Evolutionary conservation across 2,797 vertebrate species (phyloP).

Genomic region (Catharus ustulatus): DNA sequence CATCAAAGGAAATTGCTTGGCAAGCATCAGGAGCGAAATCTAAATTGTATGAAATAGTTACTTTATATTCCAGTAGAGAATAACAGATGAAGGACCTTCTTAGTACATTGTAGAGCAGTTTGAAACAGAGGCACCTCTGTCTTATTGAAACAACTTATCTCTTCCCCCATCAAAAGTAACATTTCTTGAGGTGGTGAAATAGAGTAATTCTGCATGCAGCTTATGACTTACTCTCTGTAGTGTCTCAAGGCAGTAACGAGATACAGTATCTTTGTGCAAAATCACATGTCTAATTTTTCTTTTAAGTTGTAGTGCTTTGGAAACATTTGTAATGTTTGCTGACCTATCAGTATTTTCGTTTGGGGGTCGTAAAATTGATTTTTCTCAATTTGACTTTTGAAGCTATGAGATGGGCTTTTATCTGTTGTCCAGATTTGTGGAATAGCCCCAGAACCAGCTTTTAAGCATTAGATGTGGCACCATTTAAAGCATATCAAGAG

Average conservation of each 20-base stretch:
- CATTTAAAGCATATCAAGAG: constrained; percentile 18
- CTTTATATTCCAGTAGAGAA: background rate
- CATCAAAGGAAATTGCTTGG: constrained; percentile 23
- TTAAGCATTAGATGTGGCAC: background rate
- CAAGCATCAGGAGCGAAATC: constrained; percentile 8
- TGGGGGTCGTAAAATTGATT: constrained; percentile 22
- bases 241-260: constrained; percentile 22
- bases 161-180: background rate
- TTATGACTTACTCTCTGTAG: background rate
- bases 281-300: constrained; percentile 26
- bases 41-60: background rate
- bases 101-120: background rate
- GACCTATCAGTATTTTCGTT: constrained; percentile 50
- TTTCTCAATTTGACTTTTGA: constrained; percentile 54
- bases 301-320: constrained; percentile 44
- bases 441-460: constrained; percentile 7
- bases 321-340: constrained; percentile 34
- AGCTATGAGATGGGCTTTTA: constrained; percentile 37
- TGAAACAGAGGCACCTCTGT: background rate
- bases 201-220: constrained; percentile 17
- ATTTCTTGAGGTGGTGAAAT: constrained; percentile 10
- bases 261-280: constrained; percentile 35
- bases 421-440: constrained; percentile 44
- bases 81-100: background rate
- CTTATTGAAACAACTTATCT: background rate